phyloP scores from a whole-genome alignment of 2,113 vertebrate species.

The Pituophis catenifer region DNA sequence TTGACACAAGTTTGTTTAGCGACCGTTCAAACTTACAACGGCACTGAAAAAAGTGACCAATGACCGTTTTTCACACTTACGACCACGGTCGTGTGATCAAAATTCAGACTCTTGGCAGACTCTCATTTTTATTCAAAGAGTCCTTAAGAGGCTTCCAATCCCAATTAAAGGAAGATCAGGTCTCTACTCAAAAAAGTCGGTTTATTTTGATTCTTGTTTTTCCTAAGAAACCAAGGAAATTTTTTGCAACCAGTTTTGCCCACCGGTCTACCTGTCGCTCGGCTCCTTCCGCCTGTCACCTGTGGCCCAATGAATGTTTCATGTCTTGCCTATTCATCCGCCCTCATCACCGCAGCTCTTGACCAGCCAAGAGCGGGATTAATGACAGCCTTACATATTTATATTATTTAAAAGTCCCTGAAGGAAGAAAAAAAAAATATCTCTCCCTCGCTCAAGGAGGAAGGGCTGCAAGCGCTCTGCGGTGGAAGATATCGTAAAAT shows the following conservation, averaged over 20 bases:
- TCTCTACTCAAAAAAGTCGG: not conserved
- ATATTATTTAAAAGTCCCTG: conserved; percentile 47
- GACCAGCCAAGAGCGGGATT: conserved; percentile 62
- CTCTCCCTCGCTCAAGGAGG: not conserved
- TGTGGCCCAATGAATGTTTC: conserved; percentile 44
- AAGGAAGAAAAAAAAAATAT: not conserved
- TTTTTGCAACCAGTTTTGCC: no score
- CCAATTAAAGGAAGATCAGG: not conserved
- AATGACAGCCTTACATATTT: conserved; percentile 68
- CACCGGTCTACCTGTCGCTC: not conserved
- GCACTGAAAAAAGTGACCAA: no score
- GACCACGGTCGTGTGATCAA: no score
- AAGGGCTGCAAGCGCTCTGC: not conserved
- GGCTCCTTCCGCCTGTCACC: conserved; percentile 31
- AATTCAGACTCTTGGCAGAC: not conserved
- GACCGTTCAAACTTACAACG: no score
- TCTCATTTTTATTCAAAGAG: not conserved
- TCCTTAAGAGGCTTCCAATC: not conserved
- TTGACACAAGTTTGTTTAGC: no score
- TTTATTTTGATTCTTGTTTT: not conserved
- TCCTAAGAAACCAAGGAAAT: not conserved
- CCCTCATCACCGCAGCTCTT: conserved; percentile 62
- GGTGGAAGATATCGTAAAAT: not conserved
- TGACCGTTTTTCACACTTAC: not conserved
- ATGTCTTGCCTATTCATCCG: conserved; percentile 63